phyloP scores from a whole-genome alignment of 1,140 invertebrate genomes.

The Calephelis virginiensis region DNA sequence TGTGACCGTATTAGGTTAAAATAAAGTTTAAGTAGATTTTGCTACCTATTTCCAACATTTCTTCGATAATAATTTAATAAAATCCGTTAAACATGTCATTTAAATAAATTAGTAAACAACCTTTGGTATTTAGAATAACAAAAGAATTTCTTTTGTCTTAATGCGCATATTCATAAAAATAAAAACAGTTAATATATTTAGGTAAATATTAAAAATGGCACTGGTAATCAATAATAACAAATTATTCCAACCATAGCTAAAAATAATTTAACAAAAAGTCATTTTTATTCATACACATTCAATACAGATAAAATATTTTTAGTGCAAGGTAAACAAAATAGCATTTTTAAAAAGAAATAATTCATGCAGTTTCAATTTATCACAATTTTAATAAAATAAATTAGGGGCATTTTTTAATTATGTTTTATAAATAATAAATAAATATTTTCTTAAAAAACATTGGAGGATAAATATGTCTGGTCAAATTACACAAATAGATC shows the following conservation, averaged over 20 bases:
- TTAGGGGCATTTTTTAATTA: too few species aligned
- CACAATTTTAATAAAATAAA: too few species aligned
- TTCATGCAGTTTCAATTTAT: too few species aligned
- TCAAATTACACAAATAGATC: too few species aligned
- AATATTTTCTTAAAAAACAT: too few species aligned
- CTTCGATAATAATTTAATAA: not conserved
- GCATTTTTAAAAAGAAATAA: too few species aligned
- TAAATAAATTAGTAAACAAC: constrained; percentile 10
- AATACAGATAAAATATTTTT: not conserved
- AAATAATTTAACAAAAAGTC: not conserved
- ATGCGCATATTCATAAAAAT: not conserved
- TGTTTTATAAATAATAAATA: too few species aligned
- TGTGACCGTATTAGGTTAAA: too few species aligned
- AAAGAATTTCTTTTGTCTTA: constrained; percentile 4
- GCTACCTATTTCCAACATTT: too few species aligned
- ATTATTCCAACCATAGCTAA: not conserved
- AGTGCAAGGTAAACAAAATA: not conserved
- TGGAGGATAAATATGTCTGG: too few species aligned
- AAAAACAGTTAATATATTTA: constrained; percentile 1
- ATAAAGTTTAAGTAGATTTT: too few species aligned
- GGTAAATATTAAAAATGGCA: constrained; percentile 8
- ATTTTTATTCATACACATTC: not conserved
- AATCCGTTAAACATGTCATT: not conserved
- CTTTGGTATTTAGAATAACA: constrained; percentile 1
- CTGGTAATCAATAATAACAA: constrained; percentile 6